Base-by-base conservation (phyloP, 2,797 vertebrate species). In the Octomys mimax region DNA sequence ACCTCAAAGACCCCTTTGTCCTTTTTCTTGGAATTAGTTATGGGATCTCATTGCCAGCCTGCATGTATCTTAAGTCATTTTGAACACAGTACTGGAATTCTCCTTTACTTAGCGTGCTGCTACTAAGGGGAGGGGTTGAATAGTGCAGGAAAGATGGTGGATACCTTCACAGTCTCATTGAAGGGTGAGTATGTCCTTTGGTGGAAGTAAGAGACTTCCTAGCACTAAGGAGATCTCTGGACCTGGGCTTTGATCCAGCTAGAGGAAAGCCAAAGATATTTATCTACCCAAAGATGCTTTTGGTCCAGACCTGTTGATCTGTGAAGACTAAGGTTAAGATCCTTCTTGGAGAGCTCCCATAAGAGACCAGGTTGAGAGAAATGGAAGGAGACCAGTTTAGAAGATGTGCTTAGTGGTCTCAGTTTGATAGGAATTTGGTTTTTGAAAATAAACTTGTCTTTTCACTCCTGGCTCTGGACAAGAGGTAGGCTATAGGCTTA, bases 111-210 rank as follows among this genome's bases (percentile, higher is more conserved):
- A 31, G 81, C 52, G 9, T 39, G 49, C 68, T 73, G 73, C 42
- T 82, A 82, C 90, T 78, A 91, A 96, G 95, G 12, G 94, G 54
- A 77, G 86, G 26, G 36, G 79, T 96, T 95, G 97, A 96, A 96
- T 64, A 89, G 96, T 97, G 71, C 75, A 89, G 70, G 57, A 83
- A 97, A 97, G 95, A 94, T 71, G 93, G 57, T 95, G 80, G 97
- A 89, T 96, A 88, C 97, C 89, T 96, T 97, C 71, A 90, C 83
- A 96, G 87, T 83, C 87, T 89, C 95, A 89, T 77, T 91, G 91
- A 98, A 97, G 57, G 28, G 71, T 59, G 62, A 95, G 83, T 70
- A 71, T 94, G 91, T n/a, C 18, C 92, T 96, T 94, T 81, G 92
- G 77, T n/a, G 39, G 52, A 91, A 59, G 71, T 31, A 78, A 97